phyloP scores from a whole-genome alignment of 2,797 vertebrate species.

The Paramormyrops hopkinsi region DNA sequence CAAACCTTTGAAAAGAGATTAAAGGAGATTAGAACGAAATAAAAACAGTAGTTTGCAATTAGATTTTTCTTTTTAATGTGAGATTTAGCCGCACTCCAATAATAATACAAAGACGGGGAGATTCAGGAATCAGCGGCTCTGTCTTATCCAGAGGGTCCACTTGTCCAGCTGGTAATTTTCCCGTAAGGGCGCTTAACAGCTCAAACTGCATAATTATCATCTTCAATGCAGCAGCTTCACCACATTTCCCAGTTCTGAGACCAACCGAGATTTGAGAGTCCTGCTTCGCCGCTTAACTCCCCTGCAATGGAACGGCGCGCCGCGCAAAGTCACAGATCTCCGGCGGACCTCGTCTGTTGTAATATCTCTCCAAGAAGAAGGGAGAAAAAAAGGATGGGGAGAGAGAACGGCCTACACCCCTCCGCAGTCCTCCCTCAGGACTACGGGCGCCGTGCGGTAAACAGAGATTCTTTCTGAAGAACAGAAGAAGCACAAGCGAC shows the following conservation, averaged over 20 bases:
- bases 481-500: slow-evolving; percentile 28
- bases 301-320: not conserved
- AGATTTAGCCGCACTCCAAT: not conserved
- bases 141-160: slow-evolving; percentile 3
- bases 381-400: not conserved
- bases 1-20: not conserved
- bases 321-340: not conserved
- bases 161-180: slow-evolving; percentile 13
- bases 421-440: not conserved
- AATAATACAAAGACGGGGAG: not conserved
- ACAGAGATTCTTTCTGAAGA: slow-evolving; percentile 30
- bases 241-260: not conserved
- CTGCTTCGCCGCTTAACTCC: not conserved
- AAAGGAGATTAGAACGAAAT: slow-evolving; percentile 7
- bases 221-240: not conserved
- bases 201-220: not conserved
- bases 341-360: not conserved
- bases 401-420: slow-evolving; percentile 1
- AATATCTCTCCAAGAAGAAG: not conserved
- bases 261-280: not conserved
- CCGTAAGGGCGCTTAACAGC: slow-evolving; percentile 6
- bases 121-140: not conserved
- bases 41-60: slow-evolving; percentile 2
- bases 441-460: slow-evolving; percentile 2
- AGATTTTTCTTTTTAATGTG: not conserved